Base-by-base conservation (phyloP, 2,888 invertebrate species). In the Limenitis camilla region DNA sequence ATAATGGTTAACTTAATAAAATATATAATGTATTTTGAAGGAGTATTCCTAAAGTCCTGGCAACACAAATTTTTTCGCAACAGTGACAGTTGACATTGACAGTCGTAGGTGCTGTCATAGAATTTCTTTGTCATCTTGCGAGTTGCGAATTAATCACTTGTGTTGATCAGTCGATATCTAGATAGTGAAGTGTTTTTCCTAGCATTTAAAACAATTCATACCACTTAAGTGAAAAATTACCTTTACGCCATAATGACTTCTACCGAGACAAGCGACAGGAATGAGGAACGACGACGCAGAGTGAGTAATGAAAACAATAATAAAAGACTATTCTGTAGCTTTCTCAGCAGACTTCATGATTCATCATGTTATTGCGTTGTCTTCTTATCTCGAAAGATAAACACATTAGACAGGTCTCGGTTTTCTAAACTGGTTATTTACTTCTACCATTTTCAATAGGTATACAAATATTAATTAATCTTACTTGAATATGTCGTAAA, bases 281-380 rank as follows among this genome's bases (percentile, higher is more conserved):
- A 81, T 49, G 85, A 86, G 45, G 88, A 88, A 63, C 79, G 88
- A 38, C 81, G 88, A 49, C 85, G 88, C 49, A 76, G 87, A 73
- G 88, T 88, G 67, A 72, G 80, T 65, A 40, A 31, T 42, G 38
- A 48, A 19, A 52, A 40, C 35, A 52, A 52, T 48, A 52, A 55
- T 53, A 53, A 47, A 54, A 35, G 33, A 11, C n/a, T n/a, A n/a
- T n/a, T n/a, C n/a, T n/a, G n/a, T n/a, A n/a, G 49, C 40, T 43
- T 48, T 19, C 19, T 3, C 30, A 5, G 42, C 36, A 40, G 38
- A 33, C 6, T 41, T 30, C 10, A 66, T 65, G 68, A 63, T 78
- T 73, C 76, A 71, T 62, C 61, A 62, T 66, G 59, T 62, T 69
- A 65, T 65, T 69, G 63, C 69, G 63, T 69, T 48, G 30, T 38